These are phyloP conservation scores for Petrocephalus zakoni DNA, from an alignment of 2,113 vertebrate species.

Conservation along the genomic window DNA sequence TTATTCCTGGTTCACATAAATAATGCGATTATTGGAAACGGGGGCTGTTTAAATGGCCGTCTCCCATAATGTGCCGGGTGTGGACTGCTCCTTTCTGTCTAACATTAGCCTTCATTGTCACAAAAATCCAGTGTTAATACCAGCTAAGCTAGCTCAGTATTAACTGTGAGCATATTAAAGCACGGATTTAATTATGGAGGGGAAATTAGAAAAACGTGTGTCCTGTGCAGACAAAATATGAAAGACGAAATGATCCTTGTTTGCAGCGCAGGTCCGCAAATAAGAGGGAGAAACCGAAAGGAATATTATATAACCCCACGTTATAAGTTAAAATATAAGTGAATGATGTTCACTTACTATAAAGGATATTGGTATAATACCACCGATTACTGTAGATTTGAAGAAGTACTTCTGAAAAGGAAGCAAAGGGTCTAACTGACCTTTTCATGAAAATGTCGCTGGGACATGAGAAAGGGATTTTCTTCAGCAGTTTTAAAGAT, in stretches of 20 bases:
- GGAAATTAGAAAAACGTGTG: conserved; percentile 1
- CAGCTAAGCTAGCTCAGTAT: not conserved
- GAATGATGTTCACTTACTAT: not conserved
- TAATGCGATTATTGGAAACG: not conserved
- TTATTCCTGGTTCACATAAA: not conserved
- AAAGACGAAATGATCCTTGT: not conserved
- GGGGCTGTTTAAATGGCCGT: not conserved
- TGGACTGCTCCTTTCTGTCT: not conserved
- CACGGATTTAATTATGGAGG: not conserved
- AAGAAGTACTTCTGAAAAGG: not conserved
- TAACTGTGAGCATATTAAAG: not conserved
- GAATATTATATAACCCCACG: not conserved
- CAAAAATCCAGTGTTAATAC: not conserved
- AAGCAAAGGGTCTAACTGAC: not conserved
- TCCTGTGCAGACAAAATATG: not conserved
- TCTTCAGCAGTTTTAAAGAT: not conserved
- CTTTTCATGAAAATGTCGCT: not conserved
- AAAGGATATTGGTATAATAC: not conserved
- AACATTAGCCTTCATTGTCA: not conserved
- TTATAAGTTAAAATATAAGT: not conserved
- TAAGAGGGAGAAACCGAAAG: not conserved
- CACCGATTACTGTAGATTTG: not conserved
- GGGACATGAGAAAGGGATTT: not conserved
- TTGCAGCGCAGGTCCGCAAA: not conserved
- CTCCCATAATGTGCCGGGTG: not conserved